phyloP scores from a whole-genome alignment of 2,113 vertebrate genomes.

The Marmota flaviventris region DNA sequence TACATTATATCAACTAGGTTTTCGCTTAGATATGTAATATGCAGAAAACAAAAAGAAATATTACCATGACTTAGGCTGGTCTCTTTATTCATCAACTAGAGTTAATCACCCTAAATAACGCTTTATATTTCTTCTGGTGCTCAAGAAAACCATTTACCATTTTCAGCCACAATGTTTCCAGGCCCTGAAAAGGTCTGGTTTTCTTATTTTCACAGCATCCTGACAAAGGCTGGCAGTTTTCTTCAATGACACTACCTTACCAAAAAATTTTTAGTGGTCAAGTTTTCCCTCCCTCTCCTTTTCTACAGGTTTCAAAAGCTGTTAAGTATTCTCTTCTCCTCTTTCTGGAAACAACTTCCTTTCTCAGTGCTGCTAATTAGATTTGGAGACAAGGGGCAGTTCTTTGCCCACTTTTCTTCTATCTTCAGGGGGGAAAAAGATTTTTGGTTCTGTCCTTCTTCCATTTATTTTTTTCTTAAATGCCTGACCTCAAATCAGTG shows the following conservation, averaged over 20 bases:
- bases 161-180: constrained; percentile 8
- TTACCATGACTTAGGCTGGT: neutral
- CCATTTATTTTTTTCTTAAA: constrained; percentile 68
- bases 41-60: constrained; percentile 56
- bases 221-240: constrained; percentile 20
- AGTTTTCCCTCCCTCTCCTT: neutral
- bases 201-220: constrained; percentile 47
- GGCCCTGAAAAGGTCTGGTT: neutral
- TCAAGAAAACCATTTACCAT: neutral
- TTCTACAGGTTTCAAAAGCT: constrained; percentile 37
- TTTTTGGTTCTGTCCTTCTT: constrained; percentile 25
- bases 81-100: constrained; percentile 1
- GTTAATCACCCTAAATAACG: constrained; percentile 35
- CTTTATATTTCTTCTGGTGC: neutral
- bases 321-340: constrained; percentile 12
- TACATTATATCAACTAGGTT: neutral
- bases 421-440: neutral
- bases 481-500: constrained; percentile 5
- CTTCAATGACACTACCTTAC: constrained; percentile 1
- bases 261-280: neutral
- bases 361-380: constrained; percentile 49
- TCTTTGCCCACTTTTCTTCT: constrained; percentile 46
- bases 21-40: neutral
- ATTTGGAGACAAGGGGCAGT: constrained; percentile 29
- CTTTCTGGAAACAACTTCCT: constrained; percentile 35